Evolutionary conservation across 2,888 invertebrate genomes (phyloP).

Genomic region (Spisula solida): DNA sequence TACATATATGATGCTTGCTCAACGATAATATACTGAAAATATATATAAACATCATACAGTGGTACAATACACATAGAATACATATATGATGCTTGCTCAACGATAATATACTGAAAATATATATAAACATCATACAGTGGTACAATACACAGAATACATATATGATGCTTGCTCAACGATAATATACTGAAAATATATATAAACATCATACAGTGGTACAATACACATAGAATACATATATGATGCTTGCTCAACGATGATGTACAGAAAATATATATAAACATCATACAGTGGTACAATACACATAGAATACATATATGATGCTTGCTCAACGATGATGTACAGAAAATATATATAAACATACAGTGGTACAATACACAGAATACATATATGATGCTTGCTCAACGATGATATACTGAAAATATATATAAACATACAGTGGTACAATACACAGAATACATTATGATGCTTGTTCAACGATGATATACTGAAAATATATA

Average conservation of each 20-base stretch:
- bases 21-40: no score
- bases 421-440: no score
- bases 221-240: conserved; percentile 84
- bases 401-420: no score
- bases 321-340: conserved; percentile 82
- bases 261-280: no score
- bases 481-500: no score
- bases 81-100: conserved; percentile 82
- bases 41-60: no score
- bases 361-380: conserved; percentile 85
- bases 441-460: conserved; percentile 85
- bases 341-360: no score
- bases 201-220: conserved; percentile 86
- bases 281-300: conserved; percentile 85
- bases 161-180: conserved; percentile 83
- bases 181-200: no score
- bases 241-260: conserved; percentile 82
- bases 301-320: conserved; percentile 84
- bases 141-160: conserved; percentile 84
- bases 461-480: conserved; percentile 83
- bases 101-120: no score
- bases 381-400: conserved; percentile 84
- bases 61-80: conserved; percentile 85
- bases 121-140: conserved; percentile 86
- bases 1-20: conserved; percentile 84